Base-by-base conservation (phyloP, 2,888 invertebrate genomes). In the Strigamia crassipes region DNA sequence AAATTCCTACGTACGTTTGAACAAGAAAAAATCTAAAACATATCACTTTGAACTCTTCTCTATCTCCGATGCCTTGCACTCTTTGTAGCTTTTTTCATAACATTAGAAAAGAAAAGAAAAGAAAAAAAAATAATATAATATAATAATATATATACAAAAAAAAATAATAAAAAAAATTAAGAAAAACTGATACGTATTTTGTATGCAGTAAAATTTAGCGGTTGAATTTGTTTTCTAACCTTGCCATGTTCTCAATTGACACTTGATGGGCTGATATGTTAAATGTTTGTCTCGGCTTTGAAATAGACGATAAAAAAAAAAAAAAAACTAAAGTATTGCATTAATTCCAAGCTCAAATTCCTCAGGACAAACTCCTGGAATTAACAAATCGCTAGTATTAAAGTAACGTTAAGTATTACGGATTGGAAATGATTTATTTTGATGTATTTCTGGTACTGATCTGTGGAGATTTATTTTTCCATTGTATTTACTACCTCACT, bases 1-100 rank as follows among this genome's bases (percentile, higher is more conserved):
- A 31, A 73, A 73, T 18, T 56, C 56, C 56, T 56, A 56, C 38
- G 38, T 15, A 31, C 27, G 27, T 73, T 73, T 12, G 73, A 73
- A 73, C 23, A 31, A 73, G 27, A 73, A 73, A 51, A 73, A 73
- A 27, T 73, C 31, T n/a, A 73, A 27, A 73, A 73, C 73, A 73
- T 73, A 73, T 73, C 73, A 73, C 73, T 56, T 56, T 56, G n/a
- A 18, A n/a, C n/a, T 73, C 73, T 27, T 73, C 73, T 73, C 73
- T 73, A 73, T 73, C 73, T 73, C 73, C 73, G 73, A 73, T 73
- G 73, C 73, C 73, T 73, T 73, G 73, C 73, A 73, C 73, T 73
- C 73, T 73, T 73, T 73, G 73, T 73, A 73, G 27, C 73, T 31
- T 73, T 73, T 73, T 73, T 73, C 73, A 73, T 73, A 73, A 56